Conservation (phyloP, 2,888 invertebrate genomes). For the Orthonychiurus folsomi region DNA sequence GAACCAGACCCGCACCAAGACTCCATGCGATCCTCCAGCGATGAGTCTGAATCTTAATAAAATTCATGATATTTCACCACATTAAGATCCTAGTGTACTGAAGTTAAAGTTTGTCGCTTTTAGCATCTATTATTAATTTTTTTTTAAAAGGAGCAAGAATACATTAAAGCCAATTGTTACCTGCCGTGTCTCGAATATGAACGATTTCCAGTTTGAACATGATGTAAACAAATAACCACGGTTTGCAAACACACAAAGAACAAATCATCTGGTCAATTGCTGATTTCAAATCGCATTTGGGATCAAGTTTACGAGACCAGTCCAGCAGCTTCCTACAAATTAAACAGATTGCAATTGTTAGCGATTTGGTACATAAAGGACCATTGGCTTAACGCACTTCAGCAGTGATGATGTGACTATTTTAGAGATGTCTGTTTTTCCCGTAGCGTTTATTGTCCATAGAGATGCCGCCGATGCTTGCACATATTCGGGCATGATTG, state of each 20-base stretch:
- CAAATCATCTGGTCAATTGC: constrained; percentile 78
- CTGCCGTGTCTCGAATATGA: no score
- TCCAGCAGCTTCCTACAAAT: constrained; percentile 57
- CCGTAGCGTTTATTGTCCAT: constrained; percentile 59
- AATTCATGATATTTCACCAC: no score
- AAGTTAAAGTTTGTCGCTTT: no score
- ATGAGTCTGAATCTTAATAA: constrained; percentile 13
- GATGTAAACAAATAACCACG: constrained; percentile 64
- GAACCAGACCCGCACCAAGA: constrained; percentile 35
- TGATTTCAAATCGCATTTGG: constrained; percentile 65
- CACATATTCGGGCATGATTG: constrained; percentile 37
- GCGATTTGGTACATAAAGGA: no score
- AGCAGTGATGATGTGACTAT: constrained; percentile 52
- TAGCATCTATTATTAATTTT: no score
- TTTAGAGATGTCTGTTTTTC: constrained; percentile 55
- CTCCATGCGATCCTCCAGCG: constrained; percentile 24
- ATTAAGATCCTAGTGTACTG: no score
- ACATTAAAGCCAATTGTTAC: no score
- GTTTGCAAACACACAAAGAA: constrained; percentile 73
- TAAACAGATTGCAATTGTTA: not conserved
- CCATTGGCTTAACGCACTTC: not conserved
- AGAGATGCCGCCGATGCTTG: constrained; percentile 62
- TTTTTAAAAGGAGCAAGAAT: no score
- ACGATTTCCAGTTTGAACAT: constrained; percentile 58
- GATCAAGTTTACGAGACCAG: constrained; percentile 63